Evolutionary conservation across 2,888 invertebrate genomes (phyloP).

Genomic region (Heliconius ethilla): DNA sequence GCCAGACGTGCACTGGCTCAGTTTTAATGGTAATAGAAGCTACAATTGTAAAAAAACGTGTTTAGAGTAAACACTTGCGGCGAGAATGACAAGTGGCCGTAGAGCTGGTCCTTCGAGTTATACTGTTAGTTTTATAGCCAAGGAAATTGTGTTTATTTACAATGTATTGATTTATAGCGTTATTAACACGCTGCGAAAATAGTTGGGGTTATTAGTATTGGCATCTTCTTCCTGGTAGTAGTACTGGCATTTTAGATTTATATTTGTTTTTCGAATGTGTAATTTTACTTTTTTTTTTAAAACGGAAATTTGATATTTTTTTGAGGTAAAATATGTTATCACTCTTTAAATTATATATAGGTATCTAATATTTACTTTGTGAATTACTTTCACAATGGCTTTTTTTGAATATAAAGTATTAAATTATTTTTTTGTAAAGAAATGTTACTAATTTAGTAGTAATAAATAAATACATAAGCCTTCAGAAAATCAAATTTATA

Average conservation of each 20-base stretch:
- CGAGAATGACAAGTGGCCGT: background rate
- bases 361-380: background rate
- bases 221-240: no score
- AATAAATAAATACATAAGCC: background rate
- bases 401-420: no score
- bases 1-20: slow-evolving; percentile 30
- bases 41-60: slow-evolving; percentile 8
- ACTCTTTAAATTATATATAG: background rate
- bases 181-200: background rate
- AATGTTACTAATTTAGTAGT: background rate
- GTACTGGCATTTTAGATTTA: no score
- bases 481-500: background rate
- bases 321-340: no score
- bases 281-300: no score
- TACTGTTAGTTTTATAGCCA: slow-evolving; percentile 9
- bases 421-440: background rate
- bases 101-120: background rate
- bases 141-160: slow-evolving; percentile 1
- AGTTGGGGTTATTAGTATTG: background rate
- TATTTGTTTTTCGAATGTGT: no score
- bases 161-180: slow-evolving; percentile 8
- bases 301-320: no score
- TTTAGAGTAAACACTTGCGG: slow-evolving; percentile 8
- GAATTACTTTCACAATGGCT: no score
- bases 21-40: slow-evolving; percentile 33